A percentile compares a stretch with the other conserved stretches of the same genome.
phyloP scores from a whole-genome alignment of 2,113 vertebrate genomes.

The Notothenia rossii region DNA sequence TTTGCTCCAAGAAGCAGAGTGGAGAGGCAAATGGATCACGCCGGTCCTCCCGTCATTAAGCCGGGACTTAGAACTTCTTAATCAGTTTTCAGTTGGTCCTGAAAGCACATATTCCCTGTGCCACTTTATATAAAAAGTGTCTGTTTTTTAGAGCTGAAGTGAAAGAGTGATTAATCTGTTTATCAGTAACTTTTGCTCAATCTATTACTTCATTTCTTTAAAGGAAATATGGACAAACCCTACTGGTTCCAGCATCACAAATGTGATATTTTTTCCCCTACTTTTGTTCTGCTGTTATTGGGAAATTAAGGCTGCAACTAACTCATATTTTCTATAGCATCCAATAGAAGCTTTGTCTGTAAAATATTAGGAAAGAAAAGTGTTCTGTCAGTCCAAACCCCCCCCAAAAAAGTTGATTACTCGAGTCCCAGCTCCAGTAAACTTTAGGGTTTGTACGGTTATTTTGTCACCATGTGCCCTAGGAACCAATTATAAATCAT shows the following conservation, averaged over 20 bases:
- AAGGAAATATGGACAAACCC: not conserved
- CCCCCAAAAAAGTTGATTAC: too few species aligned
- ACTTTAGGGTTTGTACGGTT: too few species aligned
- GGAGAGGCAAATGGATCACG: conserved; percentile 10
- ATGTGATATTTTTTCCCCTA: not conserved
- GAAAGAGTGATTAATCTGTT: not conserved
- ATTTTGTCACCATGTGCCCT: too few species aligned
- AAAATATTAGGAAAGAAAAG: too few species aligned
- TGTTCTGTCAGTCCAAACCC: too few species aligned
- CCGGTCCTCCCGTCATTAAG: not conserved
- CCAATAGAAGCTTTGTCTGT: too few species aligned
- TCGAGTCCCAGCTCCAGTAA: too few species aligned
- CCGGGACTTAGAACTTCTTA: not conserved
- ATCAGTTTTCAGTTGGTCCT: not conserved
- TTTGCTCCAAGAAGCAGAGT: conserved; percentile 23
- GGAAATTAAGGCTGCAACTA: too few species aligned
- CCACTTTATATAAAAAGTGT: not conserved
- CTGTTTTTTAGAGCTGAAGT: not conserved
- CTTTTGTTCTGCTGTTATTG: not conserved
- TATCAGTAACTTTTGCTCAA: not conserved
- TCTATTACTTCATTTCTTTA: not conserved
- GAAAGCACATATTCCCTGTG: not conserved
- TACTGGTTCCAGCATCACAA: not conserved
- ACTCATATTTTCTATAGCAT: too few species aligned
- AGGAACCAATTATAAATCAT: not conserved